Base-by-base conservation (phyloP, 2,113 vertebrate species). In the Xiphophorus maculatus region DNA sequence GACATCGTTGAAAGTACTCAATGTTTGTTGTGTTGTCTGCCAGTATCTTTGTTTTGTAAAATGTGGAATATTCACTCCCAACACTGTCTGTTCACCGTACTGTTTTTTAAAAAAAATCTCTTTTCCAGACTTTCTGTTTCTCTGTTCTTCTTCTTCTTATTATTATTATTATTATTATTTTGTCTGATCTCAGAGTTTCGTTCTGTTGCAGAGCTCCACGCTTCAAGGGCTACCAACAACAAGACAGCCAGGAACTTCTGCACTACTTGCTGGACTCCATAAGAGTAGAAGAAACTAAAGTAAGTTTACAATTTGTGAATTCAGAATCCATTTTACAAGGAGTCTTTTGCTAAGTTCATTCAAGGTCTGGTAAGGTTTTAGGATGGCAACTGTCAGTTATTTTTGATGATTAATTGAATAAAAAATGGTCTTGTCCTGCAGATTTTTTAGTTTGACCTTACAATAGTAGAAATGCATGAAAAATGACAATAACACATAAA, bases 171-270 rank as follows among this genome's bases (percentile, higher is more conserved):
- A 12, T 11, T 37, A 12, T 12, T 37, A 37, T 14, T 32, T 3
- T 22, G 10, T 13, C 22, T 12, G 17, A 14, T 66, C 2, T 27
- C 12, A 30, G 37, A 10, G 44, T 19, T 71, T 61, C 1, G 25
- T 58, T 1, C 86, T 63, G 78, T 79, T 69, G 3, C 40, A 99
- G 98, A 89, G 97, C 97, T 37, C 98, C 98, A 63, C 94, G 96
- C n/a, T 99, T 99, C 93, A 99, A 98, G 86, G 96, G 96, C 35
- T 98, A 97, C 92, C 98, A 99, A 90, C 98, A 99, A 76, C 98
- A 99, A 85, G 98, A 99, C 93, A 99, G 97, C 87, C 98, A 99
- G 88, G 97, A 99, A 84, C 96, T 99, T 63, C 94, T 99, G 74
- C 97, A 99, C 83, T 99, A 97, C 88, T 88, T 99, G 72, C 87